Conservation (phyloP, 2,797 vertebrate genomes). For the Ataeniobius toweri region DNA sequence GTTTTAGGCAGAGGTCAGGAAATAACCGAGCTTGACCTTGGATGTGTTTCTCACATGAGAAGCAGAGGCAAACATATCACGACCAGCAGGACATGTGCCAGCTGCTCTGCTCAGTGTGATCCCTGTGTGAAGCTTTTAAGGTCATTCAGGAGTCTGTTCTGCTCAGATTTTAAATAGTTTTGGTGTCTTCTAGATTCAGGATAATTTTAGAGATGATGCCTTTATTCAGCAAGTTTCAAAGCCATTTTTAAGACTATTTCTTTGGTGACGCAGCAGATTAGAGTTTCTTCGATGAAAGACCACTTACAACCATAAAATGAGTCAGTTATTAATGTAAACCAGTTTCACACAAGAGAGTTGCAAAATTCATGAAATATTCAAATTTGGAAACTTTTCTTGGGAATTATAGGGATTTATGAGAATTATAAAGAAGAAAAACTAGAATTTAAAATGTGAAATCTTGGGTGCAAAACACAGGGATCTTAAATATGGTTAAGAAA, state of each 20-base stretch:
- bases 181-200: background rate
- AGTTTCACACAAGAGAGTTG: background rate
- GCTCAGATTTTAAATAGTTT: background rate
- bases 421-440: background rate
- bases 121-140: background rate
- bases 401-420: background rate
- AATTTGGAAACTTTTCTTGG: background rate
- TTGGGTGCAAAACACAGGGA: background rate
- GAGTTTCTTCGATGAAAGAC: conserved; percentile 2
- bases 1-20: conserved; percentile 41
- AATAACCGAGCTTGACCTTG: conserved; percentile 68
- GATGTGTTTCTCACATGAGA: conserved; percentile 14
- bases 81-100: conserved; percentile 47
- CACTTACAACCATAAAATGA: conserved; percentile 4
- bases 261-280: conserved; percentile 5
- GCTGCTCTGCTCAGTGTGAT: background rate
- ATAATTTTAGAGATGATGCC: background rate
- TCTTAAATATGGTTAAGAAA: background rate
- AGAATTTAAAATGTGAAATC: background rate
- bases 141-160: conserved; percentile 1
- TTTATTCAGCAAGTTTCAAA: background rate
- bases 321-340: conserved; percentile 9
- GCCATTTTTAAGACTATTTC: background rate
- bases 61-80: conserved; percentile 11
- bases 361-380: background rate